These are phyloP conservation scores for Somateria mollissima DNA, from an alignment of 2,797 vertebrate species.

Conservation along the genomic window DNA sequence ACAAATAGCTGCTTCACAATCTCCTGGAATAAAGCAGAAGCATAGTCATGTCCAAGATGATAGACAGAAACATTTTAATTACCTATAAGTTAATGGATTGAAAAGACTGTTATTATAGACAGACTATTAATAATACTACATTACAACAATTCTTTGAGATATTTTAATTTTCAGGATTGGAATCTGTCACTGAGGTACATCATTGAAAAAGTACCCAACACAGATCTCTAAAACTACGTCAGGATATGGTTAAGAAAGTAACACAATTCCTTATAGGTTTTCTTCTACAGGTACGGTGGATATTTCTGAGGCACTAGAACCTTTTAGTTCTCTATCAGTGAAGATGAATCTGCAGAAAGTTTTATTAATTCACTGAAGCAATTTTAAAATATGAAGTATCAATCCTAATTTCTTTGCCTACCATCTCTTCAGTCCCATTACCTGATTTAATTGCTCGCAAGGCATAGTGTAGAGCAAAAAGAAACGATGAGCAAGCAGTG, in stretches of 20 bases:
- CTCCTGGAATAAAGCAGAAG: conserved; percentile 76
- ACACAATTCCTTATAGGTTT: neutral
- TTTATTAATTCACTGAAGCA: neutral
- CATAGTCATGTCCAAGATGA: neutral
- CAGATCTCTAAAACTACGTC: neutral
- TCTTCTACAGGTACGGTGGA: neutral
- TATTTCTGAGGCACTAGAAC: neutral
- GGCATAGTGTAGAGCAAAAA: conserved; percentile 86
- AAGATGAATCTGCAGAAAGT: neutral
- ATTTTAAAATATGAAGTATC: neutral
- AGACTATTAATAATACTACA: neutral
- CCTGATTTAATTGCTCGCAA: conserved; percentile 86
- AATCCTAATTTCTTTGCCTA: neutral
- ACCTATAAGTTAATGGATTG: neutral
- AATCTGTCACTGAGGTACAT: neutral
- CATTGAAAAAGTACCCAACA: neutral
- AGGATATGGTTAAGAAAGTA: neutral
- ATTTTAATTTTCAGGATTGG: neutral
- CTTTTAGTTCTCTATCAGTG: neutral
- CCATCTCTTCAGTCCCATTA: conserved; percentile 35
- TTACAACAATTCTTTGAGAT: neutral
- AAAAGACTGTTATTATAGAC: neutral
- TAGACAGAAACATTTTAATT: neutral
- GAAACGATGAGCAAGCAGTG: conserved; percentile 89
- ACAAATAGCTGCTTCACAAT: conserved; percentile 88